phyloP scores from a whole-genome alignment of 1,140 invertebrate species.

The Leptinotarsa texana region DNA sequence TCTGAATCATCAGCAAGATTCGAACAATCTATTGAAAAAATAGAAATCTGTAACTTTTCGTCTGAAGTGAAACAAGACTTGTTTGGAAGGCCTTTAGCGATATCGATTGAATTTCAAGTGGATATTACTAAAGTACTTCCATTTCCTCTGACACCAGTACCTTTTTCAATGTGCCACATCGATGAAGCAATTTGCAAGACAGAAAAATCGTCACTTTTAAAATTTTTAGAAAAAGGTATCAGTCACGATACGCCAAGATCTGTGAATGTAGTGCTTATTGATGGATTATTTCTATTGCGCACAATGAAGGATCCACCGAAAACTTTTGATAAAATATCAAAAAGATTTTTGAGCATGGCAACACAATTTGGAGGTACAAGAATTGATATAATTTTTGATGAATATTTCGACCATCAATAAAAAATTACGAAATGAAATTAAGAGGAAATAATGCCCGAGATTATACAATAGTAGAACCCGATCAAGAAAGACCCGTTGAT shows the following conservation, averaged over 20 bases:
- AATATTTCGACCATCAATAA: constrained; percentile 34
- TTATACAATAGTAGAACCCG: too few species aligned
- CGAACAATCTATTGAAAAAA: neutral
- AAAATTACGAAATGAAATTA: constrained; percentile 30
- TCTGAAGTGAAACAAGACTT: constrained; percentile 42
- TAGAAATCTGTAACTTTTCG: constrained; percentile 7
- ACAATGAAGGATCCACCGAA: constrained; percentile 20
- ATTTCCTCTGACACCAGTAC: constrained; percentile 44
- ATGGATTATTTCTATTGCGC: neutral
- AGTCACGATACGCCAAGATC: constrained; percentile 32
- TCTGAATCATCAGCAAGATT: neutral
- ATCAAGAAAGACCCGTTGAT: too few species aligned
- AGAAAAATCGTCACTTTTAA: constrained; percentile 41
- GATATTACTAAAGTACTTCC: constrained; percentile 41
- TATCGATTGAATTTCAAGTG: constrained; percentile 41
- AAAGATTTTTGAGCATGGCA: constrained; percentile 23
- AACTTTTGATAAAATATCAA: constrained; percentile 19
- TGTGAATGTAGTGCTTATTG: constrained; percentile 34
- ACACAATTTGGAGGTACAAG: neutral
- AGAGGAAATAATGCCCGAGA: neutral
- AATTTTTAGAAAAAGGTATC: constrained; percentile 37
- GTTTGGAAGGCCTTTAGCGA: constrained; percentile 40
- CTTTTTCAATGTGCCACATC: constrained; percentile 48
- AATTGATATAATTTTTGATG: constrained; percentile 31
- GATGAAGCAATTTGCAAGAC: constrained; percentile 49